Conservation (phyloP, 2,888 invertebrate species). For the Apeira syringaria region DNA sequence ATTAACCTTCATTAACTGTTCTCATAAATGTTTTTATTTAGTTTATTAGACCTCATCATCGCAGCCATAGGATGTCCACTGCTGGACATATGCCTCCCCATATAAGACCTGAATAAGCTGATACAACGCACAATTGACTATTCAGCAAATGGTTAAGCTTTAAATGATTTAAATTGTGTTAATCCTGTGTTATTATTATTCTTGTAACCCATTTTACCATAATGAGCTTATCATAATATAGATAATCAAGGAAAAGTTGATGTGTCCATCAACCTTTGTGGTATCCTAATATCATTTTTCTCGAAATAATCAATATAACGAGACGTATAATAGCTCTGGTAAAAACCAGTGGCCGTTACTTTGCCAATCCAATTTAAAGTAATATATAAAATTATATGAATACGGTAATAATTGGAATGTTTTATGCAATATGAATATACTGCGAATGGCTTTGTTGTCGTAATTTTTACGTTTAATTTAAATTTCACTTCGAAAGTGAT, state of each 20-base stretch:
- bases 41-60: no score
- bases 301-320: constrained; percentile 17
- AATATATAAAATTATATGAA: constrained; percentile 17
- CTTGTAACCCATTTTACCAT: no score
- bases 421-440: constrained; percentile 22
- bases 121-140: no score
- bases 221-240: not conserved
- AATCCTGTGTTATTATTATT: no score
- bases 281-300: constrained; percentile 5
- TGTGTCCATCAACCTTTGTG: no score
- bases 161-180: no score
- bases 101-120: no score
- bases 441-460: constrained; percentile 26
- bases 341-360: constrained; percentile 10
- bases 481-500: constrained; percentile 17
- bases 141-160: no score
- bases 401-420: constrained; percentile 21
- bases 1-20: no score
- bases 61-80: no score
- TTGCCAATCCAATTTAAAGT: constrained; percentile 23
- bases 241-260: not conserved
- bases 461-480: constrained; percentile 20
- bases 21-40: no score
- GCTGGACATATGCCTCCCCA: no score
- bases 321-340: constrained; percentile 14